Base-by-base conservation (phyloP, 2,113 vertebrate species). In the Caretta caretta region DNA sequence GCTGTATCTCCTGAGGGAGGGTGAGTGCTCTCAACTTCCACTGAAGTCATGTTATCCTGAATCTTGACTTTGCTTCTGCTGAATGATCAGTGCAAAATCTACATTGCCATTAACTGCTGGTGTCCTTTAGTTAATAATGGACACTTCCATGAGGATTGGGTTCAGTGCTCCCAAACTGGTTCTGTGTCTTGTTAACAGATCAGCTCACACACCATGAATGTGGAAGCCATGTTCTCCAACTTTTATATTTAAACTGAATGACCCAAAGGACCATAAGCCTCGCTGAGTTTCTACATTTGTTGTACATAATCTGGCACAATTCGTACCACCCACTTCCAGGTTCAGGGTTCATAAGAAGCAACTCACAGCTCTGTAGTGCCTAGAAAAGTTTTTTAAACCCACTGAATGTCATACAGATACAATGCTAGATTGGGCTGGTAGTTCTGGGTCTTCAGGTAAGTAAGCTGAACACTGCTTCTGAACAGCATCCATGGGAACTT, bases 371-470 rank as follows among this genome's bases (percentile, higher is more conserved):
- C 76, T 69, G n/a, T 87, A 50, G 57, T 76, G 19, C 29, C 88
- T 87, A 48, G 62, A 86, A 96, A 54, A 20, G 86, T 24, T 76
- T 53, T 93, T 53, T 78, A 80, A 96, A 89, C 29, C 75, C 35
- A 89, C 10, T 19, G 9, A 13, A 20, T 51, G 79, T 54, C 90
- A 24, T 75, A 78, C 16, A 93, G 65, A 76, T 92, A 35, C 17
- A 19, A 6, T 2, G 0, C 31, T 89, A 69, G 16, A 86, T 90
- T 93, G 75, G 1, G 69, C 90, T 86, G 75, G 53, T 65, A 86
- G 42, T 27, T 89, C 20, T 5, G 0, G 62, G 29, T 65, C 86
- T 84, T 7, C 31, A 4, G 92, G 19, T 82, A 16, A 50, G 27
- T 27, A 27, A n/a, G 53, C 46, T 5, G 35, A n/a, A n/a, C 62